phyloP scores from a whole-genome alignment of 2,113 vertebrate genomes.

The Megatriorchis doriae region DNA sequence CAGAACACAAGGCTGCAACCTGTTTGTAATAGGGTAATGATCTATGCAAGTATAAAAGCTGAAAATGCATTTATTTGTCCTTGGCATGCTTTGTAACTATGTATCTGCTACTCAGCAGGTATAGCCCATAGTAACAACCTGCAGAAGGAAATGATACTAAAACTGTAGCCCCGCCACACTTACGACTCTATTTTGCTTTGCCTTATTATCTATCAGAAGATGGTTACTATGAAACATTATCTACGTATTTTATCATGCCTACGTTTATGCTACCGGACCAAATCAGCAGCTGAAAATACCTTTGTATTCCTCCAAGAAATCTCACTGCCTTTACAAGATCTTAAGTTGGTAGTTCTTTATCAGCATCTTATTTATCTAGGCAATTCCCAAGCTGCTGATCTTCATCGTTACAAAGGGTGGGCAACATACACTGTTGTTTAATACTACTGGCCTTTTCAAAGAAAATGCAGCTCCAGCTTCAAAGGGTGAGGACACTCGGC shows the following conservation, averaged over 20 bases:
- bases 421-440: not conserved
- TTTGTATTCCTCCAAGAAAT: not conserved
- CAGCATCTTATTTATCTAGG: not conserved
- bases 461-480: not conserved
- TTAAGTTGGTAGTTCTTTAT: not conserved
- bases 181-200: not conserved
- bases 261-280: not conserved
- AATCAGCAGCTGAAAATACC: not conserved
- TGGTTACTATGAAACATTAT: constrained; percentile 6
- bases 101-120: not conserved
- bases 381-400: not conserved
- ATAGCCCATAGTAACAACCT: not conserved
- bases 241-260: not conserved
- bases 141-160: not conserved
- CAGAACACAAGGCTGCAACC: not conserved
- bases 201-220: constrained; percentile 1
- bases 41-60: not conserved
- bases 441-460: not conserved
- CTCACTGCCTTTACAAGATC: not conserved
- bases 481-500: not conserved
- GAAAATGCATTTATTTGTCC: not conserved
- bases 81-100: not conserved
- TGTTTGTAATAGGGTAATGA: not conserved
- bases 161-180: not conserved
- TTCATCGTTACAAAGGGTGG: not conserved